A percentile compares a stretch with the other conserved stretches of the same genome.
These are phyloP conservation scores for Neosilurus mollespiculum DNA, from an alignment of 2,797 vertebrate species.

Conservation along the genomic window DNA sequence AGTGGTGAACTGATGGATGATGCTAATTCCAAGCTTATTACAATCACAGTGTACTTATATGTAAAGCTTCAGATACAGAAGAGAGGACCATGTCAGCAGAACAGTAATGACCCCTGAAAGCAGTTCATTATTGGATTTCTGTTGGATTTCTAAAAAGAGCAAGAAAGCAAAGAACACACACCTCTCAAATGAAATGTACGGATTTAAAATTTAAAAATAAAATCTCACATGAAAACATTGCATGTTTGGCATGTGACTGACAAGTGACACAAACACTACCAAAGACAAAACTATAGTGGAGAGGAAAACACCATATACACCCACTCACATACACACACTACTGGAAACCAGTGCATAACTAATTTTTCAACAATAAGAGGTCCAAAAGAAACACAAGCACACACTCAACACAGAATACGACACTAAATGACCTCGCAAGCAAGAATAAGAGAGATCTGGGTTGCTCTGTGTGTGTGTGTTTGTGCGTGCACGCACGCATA, in stretches of 20 bases:
- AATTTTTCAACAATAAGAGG: conserved; percentile 42
- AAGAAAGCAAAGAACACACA: background rate
- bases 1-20: conserved; percentile 30
- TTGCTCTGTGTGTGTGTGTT: conserved; percentile 22
- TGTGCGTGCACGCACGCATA: conserved; percentile 24
- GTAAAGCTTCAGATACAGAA: conserved; percentile 71
- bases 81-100: conserved; percentile 30
- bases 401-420: conserved; percentile 2
- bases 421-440: conserved; percentile 10
- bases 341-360: conserved; percentile 44
- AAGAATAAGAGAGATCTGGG: conserved; percentile 33
- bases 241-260: conserved; percentile 39
- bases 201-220: background rate
- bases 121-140: conserved; percentile 47
- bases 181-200: conserved; percentile 18
- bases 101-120: conserved; percentile 55
- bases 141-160: conserved; percentile 3
- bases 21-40: conserved; percentile 49
- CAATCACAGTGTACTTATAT: conserved; percentile 68
- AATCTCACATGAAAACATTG: conserved; percentile 34
- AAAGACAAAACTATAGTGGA: background rate
- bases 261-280: conserved; percentile 19
- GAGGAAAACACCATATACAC: background rate
- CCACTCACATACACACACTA: background rate
- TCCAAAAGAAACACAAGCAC: conserved; percentile 22